Evolutionary conservation across 2,113 vertebrate genomes (phyloP), one percentile per base, ranked within the genome.

Genomic region (Apeltes quadracus): DNA sequence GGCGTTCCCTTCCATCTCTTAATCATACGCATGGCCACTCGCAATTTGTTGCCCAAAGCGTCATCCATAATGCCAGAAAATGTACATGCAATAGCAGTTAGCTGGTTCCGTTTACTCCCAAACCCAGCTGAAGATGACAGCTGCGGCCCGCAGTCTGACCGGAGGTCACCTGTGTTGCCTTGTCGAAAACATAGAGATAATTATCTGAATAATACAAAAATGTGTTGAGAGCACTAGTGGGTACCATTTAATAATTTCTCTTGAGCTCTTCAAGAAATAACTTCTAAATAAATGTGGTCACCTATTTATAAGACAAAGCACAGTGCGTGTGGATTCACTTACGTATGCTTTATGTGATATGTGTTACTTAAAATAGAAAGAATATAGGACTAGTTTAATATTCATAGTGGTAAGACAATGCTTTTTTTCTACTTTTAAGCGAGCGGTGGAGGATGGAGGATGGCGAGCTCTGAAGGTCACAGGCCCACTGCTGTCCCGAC

Each of bases 401-500:
- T 61, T 50, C 0, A 20, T 13, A n/a, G 15, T 46, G 44, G 5
- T 48, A 22, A 4, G 13, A 32, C 3, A 70, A 59, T 32, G 29
- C n/a, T n/a, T n/a, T n/a, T n/a, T n/a, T n/a, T n/a, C n/a, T n/a
- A n/a, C n/a, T n/a, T n/a, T n/a, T n/a, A n/a, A n/a, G n/a, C n/a
- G n/a, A n/a, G n/a, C n/a, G n/a, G n/a, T n/a, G 25, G 22, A n/a
- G 13, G 32, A 63, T 23, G 62, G 39, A 29, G 50, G 44, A 20
- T 64, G 63, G 50, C 54, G 58, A 32, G 38, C 77, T 66, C 43
- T 27, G 43, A 74, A 75, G 70, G 79, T 74, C 66, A 39, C 43
- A 58, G 78, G 74, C 78, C 63, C 32, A 14, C 72, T 63, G 64
- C 69, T 20, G 41, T 71, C 83, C 62, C 65, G 70, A 61, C 65